Percentiles rank a stretch among this genome's conserved stretches.
These are phyloP conservation scores for Itoplectis maculator DNA, from an alignment of 2,888 invertebrate genomes.

Conservation along the genomic window DNA sequence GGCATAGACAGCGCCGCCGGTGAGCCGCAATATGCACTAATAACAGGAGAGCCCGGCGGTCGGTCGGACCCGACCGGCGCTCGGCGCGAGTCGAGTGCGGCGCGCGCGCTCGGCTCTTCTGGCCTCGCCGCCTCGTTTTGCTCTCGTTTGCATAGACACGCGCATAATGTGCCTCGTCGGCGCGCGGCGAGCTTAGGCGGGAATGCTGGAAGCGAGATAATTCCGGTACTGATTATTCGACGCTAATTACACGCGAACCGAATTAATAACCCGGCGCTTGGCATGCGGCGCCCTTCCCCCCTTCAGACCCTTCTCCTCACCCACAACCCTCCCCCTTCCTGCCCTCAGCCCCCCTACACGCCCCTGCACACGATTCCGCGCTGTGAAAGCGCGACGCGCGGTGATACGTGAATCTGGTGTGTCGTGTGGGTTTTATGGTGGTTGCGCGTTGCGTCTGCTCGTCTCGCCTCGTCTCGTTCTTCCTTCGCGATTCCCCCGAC, in stretches of 20 bases:
- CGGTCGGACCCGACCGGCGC: no score
- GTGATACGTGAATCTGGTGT: constrained; percentile 14
- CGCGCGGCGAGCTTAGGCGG: constrained; percentile 58
- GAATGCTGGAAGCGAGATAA: constrained; percentile 63
- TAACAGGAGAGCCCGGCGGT: constrained; percentile 8
- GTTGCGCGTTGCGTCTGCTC: no score
- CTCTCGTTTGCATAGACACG: constrained; percentile 64
- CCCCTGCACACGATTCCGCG: no score
- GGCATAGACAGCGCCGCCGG: background rate
- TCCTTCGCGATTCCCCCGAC: constrained; percentile 35
- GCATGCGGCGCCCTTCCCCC: constrained; percentile 60
- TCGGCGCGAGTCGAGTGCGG: background rate
- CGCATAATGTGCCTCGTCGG: constrained; percentile 63
- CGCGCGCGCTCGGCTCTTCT: background rate
- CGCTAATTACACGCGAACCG: constrained; percentile 67
- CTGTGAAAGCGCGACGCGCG: background rate
- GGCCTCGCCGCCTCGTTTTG: constrained; percentile 31
- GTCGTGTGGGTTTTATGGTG: background rate
- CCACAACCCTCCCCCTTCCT: no score
- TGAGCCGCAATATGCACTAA: constrained; percentile 20
- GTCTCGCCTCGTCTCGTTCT: background rate
- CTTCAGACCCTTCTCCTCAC: no score
- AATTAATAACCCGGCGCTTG: constrained; percentile 66
- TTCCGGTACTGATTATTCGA: constrained; percentile 68
- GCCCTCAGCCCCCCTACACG: no score